Base-by-base conservation (phyloP, 2,888 invertebrate genomes). In the Hipparchia sbordonii region DNA sequence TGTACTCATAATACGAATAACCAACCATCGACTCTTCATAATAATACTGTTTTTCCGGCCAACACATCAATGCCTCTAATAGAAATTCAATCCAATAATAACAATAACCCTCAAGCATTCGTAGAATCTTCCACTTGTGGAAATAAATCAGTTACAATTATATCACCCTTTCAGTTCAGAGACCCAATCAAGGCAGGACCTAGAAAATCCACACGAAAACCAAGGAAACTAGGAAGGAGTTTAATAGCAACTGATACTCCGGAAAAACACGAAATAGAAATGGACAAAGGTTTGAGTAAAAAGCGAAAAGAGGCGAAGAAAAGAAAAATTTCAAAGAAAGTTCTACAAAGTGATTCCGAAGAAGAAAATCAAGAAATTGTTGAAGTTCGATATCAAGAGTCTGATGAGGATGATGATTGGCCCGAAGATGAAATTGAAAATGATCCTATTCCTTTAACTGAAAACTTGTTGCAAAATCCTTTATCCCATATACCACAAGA, bases 121-220 rank as follows among this genome's bases (percentile, higher is more conserved):
- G 57, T 13, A 13, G 57, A 57, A 57, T 23, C 57, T 13, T 57
- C 57, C 23, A 57, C 8, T 13, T 8, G 6, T 57, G 23, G 6
- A 8, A 57, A 57, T 6, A 57, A 57, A 57, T 13, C 57, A 23
- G 23, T 57, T 57, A 57, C 23, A 57, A 56, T 56, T 56, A 57
- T 57, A 57, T 57, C 57, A 13, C 57, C 23, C 57, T 57, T 57
- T 57, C 57, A 57, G 57, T 57, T 57, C 23, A 57, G 57, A 57
- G 23, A 57, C 6, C 57, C 57, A 57, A 57, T 57, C 23, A 57
- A 57, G 57, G 57, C 57, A 57, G 57, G 7, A 23, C 57, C 57
- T 57, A 57, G 57, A 57, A 57, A 57, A 57, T 57, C 57, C 2
- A 57, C 13, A 57, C 57, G 57, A 13, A 57, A 57, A 57, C 57